phyloP scores from a whole-genome alignment of 2,888 invertebrate species.

The Tethea ocularis region DNA sequence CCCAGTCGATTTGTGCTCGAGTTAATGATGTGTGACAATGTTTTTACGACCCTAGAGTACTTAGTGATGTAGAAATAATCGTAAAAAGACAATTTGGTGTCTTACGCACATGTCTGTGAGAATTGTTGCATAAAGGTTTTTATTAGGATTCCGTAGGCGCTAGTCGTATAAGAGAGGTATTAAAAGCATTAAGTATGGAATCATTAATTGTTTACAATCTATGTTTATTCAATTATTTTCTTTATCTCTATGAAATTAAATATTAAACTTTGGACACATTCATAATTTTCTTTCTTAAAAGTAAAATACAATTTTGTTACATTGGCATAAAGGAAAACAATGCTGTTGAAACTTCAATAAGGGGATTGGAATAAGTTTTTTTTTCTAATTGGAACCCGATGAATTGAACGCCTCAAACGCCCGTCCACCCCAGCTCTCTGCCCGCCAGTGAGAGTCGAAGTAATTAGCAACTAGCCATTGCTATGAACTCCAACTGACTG shows the following conservation, averaged over 20 bases:
- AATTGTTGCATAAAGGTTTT: conserved; percentile 4
- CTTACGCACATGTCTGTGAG: neutral
- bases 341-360: neutral
- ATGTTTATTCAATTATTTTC: neutral
- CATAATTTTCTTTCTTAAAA: too few species aligned
- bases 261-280: too few species aligned
- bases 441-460: neutral
- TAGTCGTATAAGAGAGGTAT: neutral
- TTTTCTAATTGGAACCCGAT: conserved; percentile 39
- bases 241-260: too few species aligned
- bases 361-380: conserved; percentile 28
- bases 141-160: neutral
- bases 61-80: conserved; percentile 12
- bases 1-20: conserved; percentile 20
- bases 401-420: conserved; percentile 22
- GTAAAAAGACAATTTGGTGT: conserved; percentile 9
- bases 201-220: neutral
- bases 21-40: conserved; percentile 25
- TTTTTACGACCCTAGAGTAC: conserved; percentile 23
- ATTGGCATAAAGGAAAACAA: neutral
- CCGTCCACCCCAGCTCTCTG: neutral
- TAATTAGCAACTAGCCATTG: conserved; percentile 1
- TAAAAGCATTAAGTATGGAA: neutral
- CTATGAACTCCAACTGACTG: neutral
- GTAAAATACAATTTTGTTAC: neutral